A percentile compares a stretch with the other conserved stretches of the same genome.
These are phyloP conservation scores for Plebejus argus DNA, from an alignment of 2,888 invertebrate species.

Conservation along the genomic window DNA sequence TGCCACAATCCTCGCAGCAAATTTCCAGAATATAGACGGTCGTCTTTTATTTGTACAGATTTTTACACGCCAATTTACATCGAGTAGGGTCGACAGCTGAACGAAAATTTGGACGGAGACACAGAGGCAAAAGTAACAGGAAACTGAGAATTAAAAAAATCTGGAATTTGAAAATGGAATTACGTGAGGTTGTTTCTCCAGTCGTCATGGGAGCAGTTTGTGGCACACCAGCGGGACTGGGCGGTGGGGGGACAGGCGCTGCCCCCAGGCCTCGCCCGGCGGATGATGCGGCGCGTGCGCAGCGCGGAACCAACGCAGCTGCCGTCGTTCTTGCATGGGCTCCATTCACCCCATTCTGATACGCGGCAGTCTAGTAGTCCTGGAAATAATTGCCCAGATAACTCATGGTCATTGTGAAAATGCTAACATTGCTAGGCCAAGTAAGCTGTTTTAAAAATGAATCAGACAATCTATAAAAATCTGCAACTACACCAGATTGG, in stretches of 20 bases:
- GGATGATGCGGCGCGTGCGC: slow-evolving; percentile 88
- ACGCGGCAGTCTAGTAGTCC: slow-evolving; percentile 90
- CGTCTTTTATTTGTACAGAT: slow-evolving; percentile 67
- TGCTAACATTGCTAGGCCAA: neutral
- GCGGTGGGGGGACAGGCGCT: slow-evolving; percentile 90
- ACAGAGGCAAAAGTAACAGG: slow-evolving; percentile 58
- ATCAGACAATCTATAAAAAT: no score
- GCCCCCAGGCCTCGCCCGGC: slow-evolving; percentile 90
- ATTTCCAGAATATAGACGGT: slow-evolving; percentile 58
- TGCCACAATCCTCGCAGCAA: slow-evolving; percentile 58
- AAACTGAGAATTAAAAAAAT: slow-evolving; percentile 44
- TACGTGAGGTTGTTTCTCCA: slow-evolving; percentile 75
- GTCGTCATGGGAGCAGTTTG: slow-evolving; percentile 72
- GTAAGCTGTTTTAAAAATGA: neutral
- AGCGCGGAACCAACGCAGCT: slow-evolving; percentile 95
- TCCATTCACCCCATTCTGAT: slow-evolving; percentile 93
- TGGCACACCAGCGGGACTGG: slow-evolving; percentile 94
- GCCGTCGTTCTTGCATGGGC: slow-evolving; percentile 92
- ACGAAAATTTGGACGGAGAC: slow-evolving; percentile 72
- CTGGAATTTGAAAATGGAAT: slow-evolving; percentile 45
- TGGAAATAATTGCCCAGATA: slow-evolving; percentile 41
- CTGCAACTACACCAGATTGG: no score
- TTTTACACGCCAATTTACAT: slow-evolving; percentile 66
- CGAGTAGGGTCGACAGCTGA: slow-evolving; percentile 41
- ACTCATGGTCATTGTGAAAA: neutral